A percentile compares a stretch with the other conserved stretches of the same genome.
These are phyloP conservation scores for Polydrusus tereticollis DNA, from an alignment of 2,888 invertebrate species.

Conservation along the genomic window DNA sequence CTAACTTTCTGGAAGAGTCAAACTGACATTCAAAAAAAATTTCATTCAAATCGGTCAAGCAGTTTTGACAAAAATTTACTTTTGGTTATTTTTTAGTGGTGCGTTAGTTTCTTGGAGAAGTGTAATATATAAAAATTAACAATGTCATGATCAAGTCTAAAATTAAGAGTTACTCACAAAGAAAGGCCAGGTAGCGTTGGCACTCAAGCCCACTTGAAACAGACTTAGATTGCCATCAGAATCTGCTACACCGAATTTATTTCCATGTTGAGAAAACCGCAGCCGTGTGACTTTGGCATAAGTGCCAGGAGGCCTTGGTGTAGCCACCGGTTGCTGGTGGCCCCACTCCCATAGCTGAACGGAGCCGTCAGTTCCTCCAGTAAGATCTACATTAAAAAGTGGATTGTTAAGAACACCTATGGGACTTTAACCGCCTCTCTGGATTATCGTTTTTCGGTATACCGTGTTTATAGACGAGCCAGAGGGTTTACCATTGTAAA, in stretches of 20 bases:
- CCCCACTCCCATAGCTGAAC: constrained; percentile 99
- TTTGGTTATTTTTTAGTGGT: no score
- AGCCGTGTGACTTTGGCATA: constrained; percentile 96
- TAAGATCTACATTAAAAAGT: constrained; percentile 76
- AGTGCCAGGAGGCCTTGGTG: constrained; percentile 92
- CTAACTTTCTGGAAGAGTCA: no score
- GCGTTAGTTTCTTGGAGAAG: no score
- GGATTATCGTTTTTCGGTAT: not conserved
- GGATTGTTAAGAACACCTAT: not conserved
- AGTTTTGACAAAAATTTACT: no score
- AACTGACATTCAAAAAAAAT: no score
- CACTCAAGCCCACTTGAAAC: constrained; percentile 90
- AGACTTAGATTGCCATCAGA: constrained; percentile 96
- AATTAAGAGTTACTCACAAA: constrained; percentile 76
- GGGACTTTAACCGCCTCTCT: no score
- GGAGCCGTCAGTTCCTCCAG: constrained; percentile 96
- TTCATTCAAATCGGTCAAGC: no score
- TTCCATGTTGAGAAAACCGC: constrained; percentile 96
- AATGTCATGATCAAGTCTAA: not conserved
- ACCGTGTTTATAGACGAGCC: no score
- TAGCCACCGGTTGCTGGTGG: constrained; percentile 90
- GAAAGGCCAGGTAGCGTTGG: constrained; percentile 83
- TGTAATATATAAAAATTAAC: not conserved
- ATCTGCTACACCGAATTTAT: constrained; percentile 98
- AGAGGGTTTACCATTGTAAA: no score